Base-by-base conservation (phyloP, 2,888 invertebrate genomes). In the Tachina fera region DNA sequence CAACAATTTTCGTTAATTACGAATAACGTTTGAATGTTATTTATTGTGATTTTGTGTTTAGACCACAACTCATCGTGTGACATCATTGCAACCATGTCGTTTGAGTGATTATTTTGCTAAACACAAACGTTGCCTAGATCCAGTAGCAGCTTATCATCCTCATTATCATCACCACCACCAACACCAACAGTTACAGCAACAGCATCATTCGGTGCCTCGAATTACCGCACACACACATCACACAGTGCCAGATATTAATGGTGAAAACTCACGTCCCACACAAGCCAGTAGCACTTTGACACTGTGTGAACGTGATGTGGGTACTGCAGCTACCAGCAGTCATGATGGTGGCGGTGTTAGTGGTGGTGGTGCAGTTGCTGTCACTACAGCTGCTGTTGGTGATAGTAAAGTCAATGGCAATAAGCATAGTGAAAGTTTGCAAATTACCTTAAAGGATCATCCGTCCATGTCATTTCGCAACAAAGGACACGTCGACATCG, bases 381-480 rank as follows among this genome's bases (percentile, higher is more conserved):
- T 65, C 16, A 67, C 68, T n/a, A 53, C 43, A 19, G 49, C 8
- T 67, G 90, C 88, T 39, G 41, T 9, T 41, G 53, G 88, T 88
- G 0, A 86, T 88, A 14, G 89, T 72, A 87, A 72, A 89, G 87
- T 14, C 43, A 51, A 60, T 63, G 90, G 88, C 76, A 89, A 90
- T 75, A 90, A 89, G 72, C 90, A 89, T 86, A 90, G 89, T 89
- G 91, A 91, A 89, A 90, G 89, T 86, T 89, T 93, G 70, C 90
- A 92, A 87, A 92, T 92, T 88, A 91, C 91, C 79, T 90, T 93
- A 84, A 91, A 92, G 89, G 94, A 94, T 89, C 96, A 96, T 90
- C 96, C 96, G 3, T 93, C 95, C 87, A 93, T 96, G 88, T 94
- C 95, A 87, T 95, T 95, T 91, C 94, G 95, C 86, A 94, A 94